Conservation (phyloP, 2,888 invertebrate genomes). For the Zaprionus lineosus region DNA sequence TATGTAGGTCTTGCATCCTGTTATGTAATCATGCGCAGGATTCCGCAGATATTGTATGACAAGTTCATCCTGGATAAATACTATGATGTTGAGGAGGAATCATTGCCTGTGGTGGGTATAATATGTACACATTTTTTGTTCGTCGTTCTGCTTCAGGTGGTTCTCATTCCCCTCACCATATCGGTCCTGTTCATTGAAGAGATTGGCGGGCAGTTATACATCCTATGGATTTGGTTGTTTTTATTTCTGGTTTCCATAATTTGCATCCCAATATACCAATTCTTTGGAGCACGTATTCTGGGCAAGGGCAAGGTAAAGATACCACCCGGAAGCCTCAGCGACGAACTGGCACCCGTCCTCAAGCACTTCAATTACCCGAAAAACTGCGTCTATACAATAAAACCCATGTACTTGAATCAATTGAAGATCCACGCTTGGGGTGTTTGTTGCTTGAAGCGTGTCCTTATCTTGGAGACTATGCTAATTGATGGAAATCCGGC, state of each 20-base stretch:
- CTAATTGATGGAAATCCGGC: conserved; percentile 34
- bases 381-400: conserved; percentile 27
- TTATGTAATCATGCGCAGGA: conserved; percentile 41
- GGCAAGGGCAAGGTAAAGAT: conserved; percentile 31
- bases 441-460: conserved; percentile 23
- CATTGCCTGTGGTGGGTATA: conserved; percentile 47
- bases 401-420: conserved; percentile 10
- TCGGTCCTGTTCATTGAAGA: conserved; percentile 41
- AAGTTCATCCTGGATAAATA: conserved; percentile 37
- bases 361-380: not conserved
- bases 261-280: not conserved
- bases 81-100: conserved; percentile 26
- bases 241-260: conserved; percentile 1
- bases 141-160: conserved; percentile 47
- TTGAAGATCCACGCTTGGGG: conserved; percentile 45
- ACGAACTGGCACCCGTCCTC: conserved; percentile 9
- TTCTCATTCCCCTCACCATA: conserved; percentile 43
- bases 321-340: conserved; percentile 5
- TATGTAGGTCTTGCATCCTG: conserved; percentile 37
- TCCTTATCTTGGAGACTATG: conserved; percentile 46
- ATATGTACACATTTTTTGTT: conserved; percentile 40
- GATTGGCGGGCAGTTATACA: conserved; percentile 10
- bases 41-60: conserved; percentile 47
- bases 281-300: conserved; percentile 30
- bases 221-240: conserved; percentile 45